phyloP scores from a whole-genome alignment of 2,888 invertebrate species.

The Drosophila hamatofila region DNA sequence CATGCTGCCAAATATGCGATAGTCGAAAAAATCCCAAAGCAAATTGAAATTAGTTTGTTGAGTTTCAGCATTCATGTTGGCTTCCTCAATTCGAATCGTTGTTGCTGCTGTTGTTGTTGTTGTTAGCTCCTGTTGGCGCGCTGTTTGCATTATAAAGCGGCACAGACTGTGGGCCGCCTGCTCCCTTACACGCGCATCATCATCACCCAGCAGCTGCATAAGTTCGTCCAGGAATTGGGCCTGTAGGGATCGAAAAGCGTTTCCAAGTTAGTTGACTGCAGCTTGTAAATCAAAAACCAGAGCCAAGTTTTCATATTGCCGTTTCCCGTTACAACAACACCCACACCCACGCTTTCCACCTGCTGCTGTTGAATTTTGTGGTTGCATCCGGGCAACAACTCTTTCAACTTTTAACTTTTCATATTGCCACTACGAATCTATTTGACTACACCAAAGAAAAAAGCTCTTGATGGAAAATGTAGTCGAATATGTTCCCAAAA shows the following conservation, averaged over 20 bases:
- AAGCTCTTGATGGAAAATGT: constrained; percentile 1
- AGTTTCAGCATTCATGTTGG: constrained; percentile 72
- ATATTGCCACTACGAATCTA: constrained; percentile 7
- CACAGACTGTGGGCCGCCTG: constrained; percentile 83
- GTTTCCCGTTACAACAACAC: constrained; percentile 34
- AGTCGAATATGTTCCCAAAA: constrained; percentile 1
- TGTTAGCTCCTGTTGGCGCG: constrained; percentile 63
- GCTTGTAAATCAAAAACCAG: constrained; percentile 68
- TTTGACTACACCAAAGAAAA: background rate
- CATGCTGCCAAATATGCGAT: constrained; percentile 84
- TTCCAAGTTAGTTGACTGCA: constrained; percentile 47
- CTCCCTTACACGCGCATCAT: constrained; percentile 85
- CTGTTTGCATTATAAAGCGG: constrained; percentile 84
- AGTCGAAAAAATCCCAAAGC: constrained; percentile 84
- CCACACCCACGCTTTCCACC: background rate
- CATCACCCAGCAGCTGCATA: constrained; percentile 84
- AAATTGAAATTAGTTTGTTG: constrained; percentile 84
- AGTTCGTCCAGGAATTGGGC: constrained; percentile 84
- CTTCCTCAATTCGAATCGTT: constrained; percentile 31
- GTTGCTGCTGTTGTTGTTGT: constrained; percentile 19
- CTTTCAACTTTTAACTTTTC: constrained; percentile 24
- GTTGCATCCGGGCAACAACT: constrained; percentile 21
- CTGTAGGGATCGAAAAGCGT: constrained; percentile 69
- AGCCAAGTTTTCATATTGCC: constrained; percentile 59
- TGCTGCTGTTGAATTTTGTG: constrained; percentile 36